Base-by-base conservation (phyloP, 35 echinoderm and acorn worm species). In the Heliocidaris erythrogramma region DNA sequence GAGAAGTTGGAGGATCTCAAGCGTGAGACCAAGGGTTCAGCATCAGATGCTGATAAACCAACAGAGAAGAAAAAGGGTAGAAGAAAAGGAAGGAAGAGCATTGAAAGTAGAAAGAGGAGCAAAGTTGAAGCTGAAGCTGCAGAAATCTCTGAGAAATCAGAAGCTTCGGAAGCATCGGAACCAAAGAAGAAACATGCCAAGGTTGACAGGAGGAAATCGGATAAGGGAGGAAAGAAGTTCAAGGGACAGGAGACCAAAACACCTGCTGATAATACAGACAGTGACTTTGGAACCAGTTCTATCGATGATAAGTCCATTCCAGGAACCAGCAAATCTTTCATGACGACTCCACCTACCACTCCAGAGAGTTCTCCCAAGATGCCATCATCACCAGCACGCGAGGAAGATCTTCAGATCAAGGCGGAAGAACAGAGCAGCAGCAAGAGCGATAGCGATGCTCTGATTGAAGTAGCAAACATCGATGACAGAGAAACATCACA, bases 291-390 rank as follows among this genome's bases (percentile, higher is more conserved):
- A 24, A 90, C 56, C 30, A 86, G 88, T 7, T 65, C 49, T 48
- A 14, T 47, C 32, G 88, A 95, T 9, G 48, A 35, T 18, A 92
- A 95, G 31, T 85, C 47, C 48, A 50, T 91, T 47, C 88, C 88
- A 78, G 30, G 65, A 71, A 60, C 90, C 48, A 95, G 60, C 30
- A 84, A 93, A 92, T 49, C 60, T 29, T 49, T 95, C 30, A 50
- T 95, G 88, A 95, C 94, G 5, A 99, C 98, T 47, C 98, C 98
- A 89, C 98, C 98, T 85, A 96, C 98, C 14, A 97, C 98, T 32
- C 98, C 98, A 90, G 97, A 97, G 52, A 97, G 94, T 50, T 97
- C 96, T 16, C 95, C 94, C 0, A 85, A 61, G 49, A 92, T 85
- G 50, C 95, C 85, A 3, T 97, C 96, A 24, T 97, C 96, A 7